phyloP scores from a whole-genome alignment of 2,888 invertebrate genomes.

The Agrochola lychnidis region DNA sequence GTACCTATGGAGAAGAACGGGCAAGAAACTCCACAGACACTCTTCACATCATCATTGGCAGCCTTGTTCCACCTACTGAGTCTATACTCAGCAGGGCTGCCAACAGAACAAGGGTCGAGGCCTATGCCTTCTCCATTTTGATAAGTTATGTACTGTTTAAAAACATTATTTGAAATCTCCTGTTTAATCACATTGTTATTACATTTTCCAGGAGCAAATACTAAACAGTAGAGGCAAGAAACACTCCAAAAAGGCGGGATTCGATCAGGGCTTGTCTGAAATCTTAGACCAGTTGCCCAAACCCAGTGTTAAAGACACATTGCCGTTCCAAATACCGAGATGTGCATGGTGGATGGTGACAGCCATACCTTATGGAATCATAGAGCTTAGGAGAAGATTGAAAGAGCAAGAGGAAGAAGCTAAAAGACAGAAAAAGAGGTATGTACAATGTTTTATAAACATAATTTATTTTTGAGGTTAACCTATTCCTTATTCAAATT shows the following conservation, averaged over 20 bases:
- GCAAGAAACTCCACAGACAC: too few species aligned
- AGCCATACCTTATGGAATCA: conserved; percentile 89
- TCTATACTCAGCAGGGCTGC: too few species aligned
- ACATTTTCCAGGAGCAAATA: conserved; percentile 92
- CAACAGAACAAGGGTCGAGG: too few species aligned
- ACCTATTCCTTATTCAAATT: background rate
- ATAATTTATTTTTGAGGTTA: background rate
- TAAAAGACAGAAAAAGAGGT: conserved; percentile 91
- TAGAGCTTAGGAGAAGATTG: conserved; percentile 75
- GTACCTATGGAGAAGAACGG: too few species aligned
- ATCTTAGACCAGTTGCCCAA: conserved; percentile 93
- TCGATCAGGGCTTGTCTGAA: conserved; percentile 92
- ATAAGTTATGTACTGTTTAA: background rate
- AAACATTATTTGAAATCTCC: background rate
- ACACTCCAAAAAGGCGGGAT: conserved; percentile 91
- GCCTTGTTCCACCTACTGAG: background rate
- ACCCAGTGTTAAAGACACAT: conserved; percentile 93
- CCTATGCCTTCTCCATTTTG: background rate
- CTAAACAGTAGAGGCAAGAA: conserved; percentile 92
- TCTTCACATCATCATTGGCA: too few species aligned
- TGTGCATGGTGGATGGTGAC: conserved; percentile 92
- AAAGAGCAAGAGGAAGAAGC: conserved; percentile 90
- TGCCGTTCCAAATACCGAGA: conserved; percentile 95
- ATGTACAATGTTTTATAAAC: background rate
- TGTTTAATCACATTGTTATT: background rate